A percentile compares a stretch with the other conserved stretches of the same genome.
Conservation (phyloP, 2,888 invertebrate species). For the Xestia rhomboidea region DNA sequence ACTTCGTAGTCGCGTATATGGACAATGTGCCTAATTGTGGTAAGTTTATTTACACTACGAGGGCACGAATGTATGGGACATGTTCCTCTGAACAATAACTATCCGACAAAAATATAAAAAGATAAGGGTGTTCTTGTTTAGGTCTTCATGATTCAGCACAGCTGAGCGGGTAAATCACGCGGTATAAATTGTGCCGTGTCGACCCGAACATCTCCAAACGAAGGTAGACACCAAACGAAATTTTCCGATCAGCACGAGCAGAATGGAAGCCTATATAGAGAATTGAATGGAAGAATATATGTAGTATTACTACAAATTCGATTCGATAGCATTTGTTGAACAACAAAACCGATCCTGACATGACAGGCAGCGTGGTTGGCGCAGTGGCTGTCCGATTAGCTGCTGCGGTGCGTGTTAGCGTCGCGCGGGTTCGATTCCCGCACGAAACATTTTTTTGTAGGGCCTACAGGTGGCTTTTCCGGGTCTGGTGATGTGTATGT, state of each 20-base stretch:
- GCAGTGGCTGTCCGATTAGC: background rate
- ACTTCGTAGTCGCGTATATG: slow-evolving; percentile 81
- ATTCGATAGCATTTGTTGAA: background rate
- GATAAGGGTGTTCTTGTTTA: background rate
- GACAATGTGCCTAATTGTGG: slow-evolving; percentile 80
- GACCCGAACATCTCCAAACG: background rate
- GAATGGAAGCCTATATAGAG: background rate
- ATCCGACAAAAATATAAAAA: background rate
- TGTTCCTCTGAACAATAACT: background rate
- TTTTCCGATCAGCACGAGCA: background rate
- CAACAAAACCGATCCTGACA: background rate
- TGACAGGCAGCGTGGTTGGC: background rate
- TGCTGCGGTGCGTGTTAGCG: background rate
- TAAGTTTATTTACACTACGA: slow-evolving; percentile 59
- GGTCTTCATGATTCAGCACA: background rate
- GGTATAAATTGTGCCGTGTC: background rate
- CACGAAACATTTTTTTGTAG: background rate
- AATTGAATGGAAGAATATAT: too few relatives aligned
- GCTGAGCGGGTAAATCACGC: background rate
- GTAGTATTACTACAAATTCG: background rate
- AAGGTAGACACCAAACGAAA: background rate
- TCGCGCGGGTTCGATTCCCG: background rate
- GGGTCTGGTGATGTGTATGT: background rate
- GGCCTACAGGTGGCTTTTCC: background rate
- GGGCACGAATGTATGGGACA: background rate